These are phyloP conservation scores for Anabacerthia variegaticeps DNA, from an alignment of 2,797 vertebrate genomes.

Conservation along the genomic window DNA sequence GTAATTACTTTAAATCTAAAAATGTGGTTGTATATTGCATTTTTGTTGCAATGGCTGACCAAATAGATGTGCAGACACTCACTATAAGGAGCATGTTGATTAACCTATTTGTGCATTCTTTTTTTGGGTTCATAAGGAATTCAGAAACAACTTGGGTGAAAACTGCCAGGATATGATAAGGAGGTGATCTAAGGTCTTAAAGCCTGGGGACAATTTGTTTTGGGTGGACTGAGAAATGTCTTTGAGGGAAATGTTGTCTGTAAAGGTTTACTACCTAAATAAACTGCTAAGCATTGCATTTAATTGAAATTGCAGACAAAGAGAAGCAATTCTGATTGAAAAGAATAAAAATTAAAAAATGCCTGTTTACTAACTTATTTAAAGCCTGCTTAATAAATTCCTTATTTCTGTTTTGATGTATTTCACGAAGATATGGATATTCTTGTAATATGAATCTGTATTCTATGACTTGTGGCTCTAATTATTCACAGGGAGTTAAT, in stretches of 20 bases:
- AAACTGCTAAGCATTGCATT: not conserved
- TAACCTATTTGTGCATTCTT: accelerated
- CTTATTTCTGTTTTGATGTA: not conserved
- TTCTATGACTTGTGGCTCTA: not conserved
- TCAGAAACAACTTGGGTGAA: not conserved
- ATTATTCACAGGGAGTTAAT: not conserved
- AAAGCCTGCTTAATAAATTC: not conserved
- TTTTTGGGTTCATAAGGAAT: not conserved
- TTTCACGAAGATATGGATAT: not conserved
- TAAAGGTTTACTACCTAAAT: not conserved
- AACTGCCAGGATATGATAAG: not conserved
- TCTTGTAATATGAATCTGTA: not conserved
- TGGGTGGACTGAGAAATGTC: not conserved
- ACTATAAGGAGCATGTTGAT: not conserved
- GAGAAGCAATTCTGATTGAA: not conserved
- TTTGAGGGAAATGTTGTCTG: not conserved
- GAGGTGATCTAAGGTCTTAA: not conserved
- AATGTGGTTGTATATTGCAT: not conserved
- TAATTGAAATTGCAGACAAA: not conserved
- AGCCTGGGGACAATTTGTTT: not conserved
- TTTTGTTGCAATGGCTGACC: not conserved
- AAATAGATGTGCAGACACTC: not conserved
- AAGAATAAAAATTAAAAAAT: not conserved
- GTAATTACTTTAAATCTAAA: not conserved
- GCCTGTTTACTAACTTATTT: not conserved